Evolutionary conservation across 1,140 invertebrate species (phyloP).

Genomic region (Drosophila baimaii): DNA sequence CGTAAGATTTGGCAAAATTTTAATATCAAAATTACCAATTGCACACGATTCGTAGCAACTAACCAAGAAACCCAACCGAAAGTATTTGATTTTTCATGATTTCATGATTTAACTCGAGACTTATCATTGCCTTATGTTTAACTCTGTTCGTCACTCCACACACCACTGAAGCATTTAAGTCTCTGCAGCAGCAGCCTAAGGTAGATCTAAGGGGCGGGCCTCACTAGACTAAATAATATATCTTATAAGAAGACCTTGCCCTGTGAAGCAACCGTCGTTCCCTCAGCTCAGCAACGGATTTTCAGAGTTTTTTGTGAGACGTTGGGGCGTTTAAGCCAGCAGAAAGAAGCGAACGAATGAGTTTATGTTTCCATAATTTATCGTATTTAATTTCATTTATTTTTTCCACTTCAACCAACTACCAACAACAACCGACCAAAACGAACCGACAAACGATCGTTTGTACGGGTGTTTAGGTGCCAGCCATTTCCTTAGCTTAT

Average conservation of each 20-base stretch:
- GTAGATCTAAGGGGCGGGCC: constrained; percentile 41
- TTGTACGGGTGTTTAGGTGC: constrained; percentile 89
- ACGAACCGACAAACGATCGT: constrained; percentile 37
- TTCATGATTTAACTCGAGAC: constrained; percentile 26
- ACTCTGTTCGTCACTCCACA: constrained; percentile 45
- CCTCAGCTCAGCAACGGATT: constrained; percentile 18
- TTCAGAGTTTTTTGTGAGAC: constrained; percentile 22
- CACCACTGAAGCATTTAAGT: constrained; percentile 24
- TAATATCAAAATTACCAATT: constrained; percentile 62
- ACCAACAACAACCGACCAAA: constrained; percentile 30
- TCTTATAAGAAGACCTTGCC: constrained; percentile 30
- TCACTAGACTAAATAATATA: constrained; percentile 30
- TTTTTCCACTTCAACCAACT: constrained; percentile 61
- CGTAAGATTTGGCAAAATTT: constrained; percentile 49
- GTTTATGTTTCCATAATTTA: constrained; percentile 71
- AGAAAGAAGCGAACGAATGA: constrained; percentile 22
- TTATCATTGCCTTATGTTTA: constrained; percentile 37
- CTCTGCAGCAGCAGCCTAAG: constrained; percentile 45
- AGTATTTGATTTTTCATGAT: constrained; percentile 12
- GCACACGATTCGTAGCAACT: constrained; percentile 68
- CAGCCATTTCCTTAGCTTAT: constrained; percentile 99
- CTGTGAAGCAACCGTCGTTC: constrained; percentile 13
- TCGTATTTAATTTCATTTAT: constrained; percentile 77
- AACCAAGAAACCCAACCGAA: constrained; percentile 52
- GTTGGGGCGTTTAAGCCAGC: constrained; percentile 14